Conservation (phyloP, 2,797 vertebrate species). For the Xenops minutus region DNA sequence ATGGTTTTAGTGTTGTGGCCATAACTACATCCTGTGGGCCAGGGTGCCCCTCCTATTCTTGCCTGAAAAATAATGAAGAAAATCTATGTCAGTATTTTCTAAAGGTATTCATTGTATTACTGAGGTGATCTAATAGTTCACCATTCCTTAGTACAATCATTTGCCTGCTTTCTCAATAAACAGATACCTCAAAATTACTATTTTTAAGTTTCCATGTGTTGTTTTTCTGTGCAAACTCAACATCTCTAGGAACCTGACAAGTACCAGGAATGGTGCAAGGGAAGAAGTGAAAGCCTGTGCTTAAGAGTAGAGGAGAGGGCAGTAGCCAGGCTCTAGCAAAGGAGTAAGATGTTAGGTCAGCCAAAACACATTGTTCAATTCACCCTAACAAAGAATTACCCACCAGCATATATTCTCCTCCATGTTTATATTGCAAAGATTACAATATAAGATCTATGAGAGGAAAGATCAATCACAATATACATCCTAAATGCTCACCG, state of each 20-base stretch:
- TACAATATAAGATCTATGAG: not conserved
- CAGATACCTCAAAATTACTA: not conserved
- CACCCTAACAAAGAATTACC: not conserved
- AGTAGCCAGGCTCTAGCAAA: not conserved
- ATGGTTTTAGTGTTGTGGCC: not conserved
- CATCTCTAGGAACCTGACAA: not conserved
- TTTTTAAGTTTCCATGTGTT: not conserved
- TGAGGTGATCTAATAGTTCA: not conserved
- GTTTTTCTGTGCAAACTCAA: not conserved
- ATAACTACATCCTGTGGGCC: not conserved
- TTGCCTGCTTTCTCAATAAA: not conserved
- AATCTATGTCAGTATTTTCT: not conserved
- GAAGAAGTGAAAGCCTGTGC: not conserved
- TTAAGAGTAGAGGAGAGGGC: not conserved
- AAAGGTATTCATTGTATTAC: not conserved
- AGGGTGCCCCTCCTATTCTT: not conserved
- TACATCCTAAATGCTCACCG: not conserved
- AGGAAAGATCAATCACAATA: constrained; percentile 7
- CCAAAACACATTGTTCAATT: not conserved
- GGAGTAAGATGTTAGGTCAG: not conserved
- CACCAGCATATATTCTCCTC: not conserved
- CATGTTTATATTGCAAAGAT: not conserved
- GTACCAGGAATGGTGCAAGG: not conserved
- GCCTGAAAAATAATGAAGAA: not conserved
- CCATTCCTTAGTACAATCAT: not conserved